Conservation (phyloP, 2,888 invertebrate species). For the Ophion ellenae region DNA sequence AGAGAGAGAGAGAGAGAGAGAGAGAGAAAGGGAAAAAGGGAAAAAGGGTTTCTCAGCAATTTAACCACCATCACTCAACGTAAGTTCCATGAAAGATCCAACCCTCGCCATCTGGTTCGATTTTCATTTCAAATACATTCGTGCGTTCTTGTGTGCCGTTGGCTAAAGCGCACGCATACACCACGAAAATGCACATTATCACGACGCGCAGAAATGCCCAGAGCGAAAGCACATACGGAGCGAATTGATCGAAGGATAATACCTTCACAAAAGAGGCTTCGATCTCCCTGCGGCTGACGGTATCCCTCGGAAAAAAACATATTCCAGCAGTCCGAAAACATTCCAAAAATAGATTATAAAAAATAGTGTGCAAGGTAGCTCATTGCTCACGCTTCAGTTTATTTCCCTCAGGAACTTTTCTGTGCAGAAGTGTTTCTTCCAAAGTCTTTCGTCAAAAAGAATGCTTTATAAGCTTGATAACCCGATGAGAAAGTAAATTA, state of each 20-base stretch:
- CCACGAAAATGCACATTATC: not conserved
- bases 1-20: not conserved
- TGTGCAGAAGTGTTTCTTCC: too few species aligned
- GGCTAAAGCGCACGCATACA: not conserved
- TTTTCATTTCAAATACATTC: conserved; percentile 28
- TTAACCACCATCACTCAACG: conserved; percentile 33
- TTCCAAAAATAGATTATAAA: not conserved
- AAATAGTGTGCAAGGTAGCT: too few species aligned
- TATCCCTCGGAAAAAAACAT: not conserved
- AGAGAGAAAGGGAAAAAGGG: not conserved
- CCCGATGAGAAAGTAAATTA: too few species aligned
- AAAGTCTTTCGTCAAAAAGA: too few species aligned
- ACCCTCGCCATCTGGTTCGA: conserved; percentile 14
- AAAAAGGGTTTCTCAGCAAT: conserved; percentile 40
- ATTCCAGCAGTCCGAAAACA: not conserved
- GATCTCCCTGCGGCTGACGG: too few species aligned
- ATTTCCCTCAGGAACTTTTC: too few species aligned
- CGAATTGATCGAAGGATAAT: not conserved
- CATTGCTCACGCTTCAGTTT: too few species aligned
- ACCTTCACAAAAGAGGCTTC: too few species aligned
- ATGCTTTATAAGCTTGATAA: too few species aligned
- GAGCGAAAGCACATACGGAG: not conserved
- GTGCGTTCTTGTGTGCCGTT: not conserved
- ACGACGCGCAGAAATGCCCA: not conserved
- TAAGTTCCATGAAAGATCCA: conserved; percentile 23